These are phyloP conservation scores for Macrotis lagotis DNA, from an alignment of 2,113 vertebrate genomes.

Conservation along the genomic window DNA sequence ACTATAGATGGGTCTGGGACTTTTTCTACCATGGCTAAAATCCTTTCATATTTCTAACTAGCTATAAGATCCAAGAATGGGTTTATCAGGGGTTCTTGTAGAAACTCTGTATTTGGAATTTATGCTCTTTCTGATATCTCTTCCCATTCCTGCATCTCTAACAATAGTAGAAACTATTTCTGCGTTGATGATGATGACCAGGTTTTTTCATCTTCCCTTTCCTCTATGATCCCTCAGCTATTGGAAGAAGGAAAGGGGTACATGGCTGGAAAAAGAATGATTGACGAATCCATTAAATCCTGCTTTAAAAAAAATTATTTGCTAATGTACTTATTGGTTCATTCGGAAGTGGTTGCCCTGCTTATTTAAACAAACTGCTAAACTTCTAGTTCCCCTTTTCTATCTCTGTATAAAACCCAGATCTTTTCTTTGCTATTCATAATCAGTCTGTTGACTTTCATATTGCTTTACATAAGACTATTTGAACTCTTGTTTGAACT, in stretches of 20 bases:
- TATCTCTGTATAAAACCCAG: background rate
- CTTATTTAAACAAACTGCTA: background rate
- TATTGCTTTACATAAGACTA: background rate
- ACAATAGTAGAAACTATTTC: background rate
- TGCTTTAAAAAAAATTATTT: background rate
- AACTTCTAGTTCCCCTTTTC: background rate
- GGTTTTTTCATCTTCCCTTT: background rate
- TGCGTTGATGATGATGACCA: background rate
- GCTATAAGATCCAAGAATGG: background rate
- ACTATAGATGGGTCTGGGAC: background rate
- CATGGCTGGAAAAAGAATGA: background rate
- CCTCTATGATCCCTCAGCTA: background rate
- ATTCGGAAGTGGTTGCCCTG: background rate
- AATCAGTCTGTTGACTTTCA: background rate
- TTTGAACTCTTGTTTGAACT: background rate
- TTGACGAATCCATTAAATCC: background rate
- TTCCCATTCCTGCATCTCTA: background rate
- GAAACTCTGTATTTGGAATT: background rate
- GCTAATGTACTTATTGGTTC: background rate
- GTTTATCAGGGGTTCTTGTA: background rate
- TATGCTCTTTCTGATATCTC: background rate
- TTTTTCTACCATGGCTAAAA: too few species aligned
- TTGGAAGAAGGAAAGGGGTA: background rate
- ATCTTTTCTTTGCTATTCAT: background rate
- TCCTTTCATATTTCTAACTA: background rate